A percentile compares a stretch with the other conserved stretches of the same genome.
Evolutionary conservation across 2,888 invertebrate species (phyloP).

Genomic region (Hirudinaria manillensis): DNA sequence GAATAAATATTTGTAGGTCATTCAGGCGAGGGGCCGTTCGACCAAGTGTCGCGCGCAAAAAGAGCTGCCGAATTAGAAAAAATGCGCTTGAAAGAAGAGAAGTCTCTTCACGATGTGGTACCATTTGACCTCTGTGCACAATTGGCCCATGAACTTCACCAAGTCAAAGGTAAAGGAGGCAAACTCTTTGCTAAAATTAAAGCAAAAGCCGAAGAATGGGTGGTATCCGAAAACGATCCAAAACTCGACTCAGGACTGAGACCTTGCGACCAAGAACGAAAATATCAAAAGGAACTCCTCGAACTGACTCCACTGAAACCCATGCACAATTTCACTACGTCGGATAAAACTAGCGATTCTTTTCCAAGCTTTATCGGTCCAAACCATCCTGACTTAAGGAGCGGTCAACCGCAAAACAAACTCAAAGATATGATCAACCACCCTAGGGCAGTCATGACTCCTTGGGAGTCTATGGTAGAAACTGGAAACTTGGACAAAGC

Average conservation of each 20-base stretch:
- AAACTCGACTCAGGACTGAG: neutral
- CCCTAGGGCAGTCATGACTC: constrained; percentile 36
- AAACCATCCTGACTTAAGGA: neutral
- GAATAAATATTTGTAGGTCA: neutral
- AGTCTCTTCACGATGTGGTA: constrained; percentile 46
- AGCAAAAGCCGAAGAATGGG: constrained; percentile 73
- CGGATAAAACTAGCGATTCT: neutral
- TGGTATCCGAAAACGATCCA: constrained; percentile 61
- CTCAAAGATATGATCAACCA: constrained; percentile 37
- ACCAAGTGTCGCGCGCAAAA: neutral
- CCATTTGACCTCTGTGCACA: constrained; percentile 57
- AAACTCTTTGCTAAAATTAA: constrained; percentile 78
- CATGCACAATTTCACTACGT: neutral
- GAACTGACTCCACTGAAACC: constrained; percentile 11
- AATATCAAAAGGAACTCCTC: neutral
- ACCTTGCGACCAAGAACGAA: constrained; percentile 15
- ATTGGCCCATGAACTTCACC: constrained; percentile 72
- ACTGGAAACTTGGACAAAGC: constrained; percentile 61
- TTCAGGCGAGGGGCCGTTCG: constrained; percentile 13
- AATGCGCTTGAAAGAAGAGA: constrained; percentile 44
- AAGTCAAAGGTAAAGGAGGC: constrained; percentile 73
- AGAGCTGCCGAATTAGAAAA: constrained; percentile 47
- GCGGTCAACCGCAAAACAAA: constrained; percentile 31
- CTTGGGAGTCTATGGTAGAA: constrained; percentile 37
- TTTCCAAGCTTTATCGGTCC: neutral